Evolutionary conservation across 2,888 invertebrate species (phyloP).

Genomic region (Amiota communis): DNA sequence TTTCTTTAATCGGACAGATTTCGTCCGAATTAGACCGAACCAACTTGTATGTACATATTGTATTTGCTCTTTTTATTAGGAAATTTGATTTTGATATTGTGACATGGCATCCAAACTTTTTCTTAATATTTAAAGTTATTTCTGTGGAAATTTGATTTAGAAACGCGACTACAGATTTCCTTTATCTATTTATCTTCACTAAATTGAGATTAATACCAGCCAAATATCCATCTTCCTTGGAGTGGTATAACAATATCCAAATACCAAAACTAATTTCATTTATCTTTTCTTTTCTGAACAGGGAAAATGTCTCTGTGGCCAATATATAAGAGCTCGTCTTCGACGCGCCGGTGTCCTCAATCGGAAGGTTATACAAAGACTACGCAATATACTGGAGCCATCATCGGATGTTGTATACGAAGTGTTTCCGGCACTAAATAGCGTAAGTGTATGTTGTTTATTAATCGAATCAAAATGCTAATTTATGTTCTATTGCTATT

Average conservation of each 20-base stretch:
- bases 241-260: no score
- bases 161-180: no score
- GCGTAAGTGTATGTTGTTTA: conserved; percentile 69
- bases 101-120: no score
- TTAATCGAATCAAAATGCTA: background rate
- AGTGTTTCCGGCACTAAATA: conserved; percentile 79
- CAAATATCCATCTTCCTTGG: no score
- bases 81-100: background rate
- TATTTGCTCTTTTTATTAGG: conserved; percentile 1
- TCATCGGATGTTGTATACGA: conserved; percentile 76
- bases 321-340: conserved; percentile 83
- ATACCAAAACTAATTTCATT: background rate
- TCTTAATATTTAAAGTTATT: no score
- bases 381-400: conserved; percentile 77
- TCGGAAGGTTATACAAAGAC: conserved; percentile 81
- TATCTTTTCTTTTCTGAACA: conserved; percentile 42
- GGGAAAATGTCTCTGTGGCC: conserved; percentile 84
- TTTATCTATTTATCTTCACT: no score
- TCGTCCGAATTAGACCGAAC: background rate
- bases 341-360: conserved; percentile 83
- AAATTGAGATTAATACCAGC: no score
- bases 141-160: no score
- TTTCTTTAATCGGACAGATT: background rate
- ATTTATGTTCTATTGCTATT: conserved; percentile 51
- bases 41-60: no score